Conservation (phyloP, 2,797 vertebrate genomes). For the Coluber constrictor region DNA sequence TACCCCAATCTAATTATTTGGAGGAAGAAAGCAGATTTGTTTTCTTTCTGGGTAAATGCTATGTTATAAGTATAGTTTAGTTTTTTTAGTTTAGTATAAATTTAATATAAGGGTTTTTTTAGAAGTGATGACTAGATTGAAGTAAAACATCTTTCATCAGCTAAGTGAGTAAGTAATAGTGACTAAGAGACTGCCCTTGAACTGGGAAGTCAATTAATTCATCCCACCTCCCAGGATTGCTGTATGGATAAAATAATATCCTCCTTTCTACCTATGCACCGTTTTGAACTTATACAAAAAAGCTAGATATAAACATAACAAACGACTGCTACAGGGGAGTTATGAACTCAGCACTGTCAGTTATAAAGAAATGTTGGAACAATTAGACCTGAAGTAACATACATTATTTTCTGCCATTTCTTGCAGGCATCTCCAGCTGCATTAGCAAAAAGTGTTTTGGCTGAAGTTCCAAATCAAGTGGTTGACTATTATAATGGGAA, state of each 20-base stretch:
- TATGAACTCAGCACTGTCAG: background rate
- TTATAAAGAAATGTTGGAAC: background rate
- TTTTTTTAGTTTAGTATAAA: no score
- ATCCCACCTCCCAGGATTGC: background rate
- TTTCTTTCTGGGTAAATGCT: background rate
- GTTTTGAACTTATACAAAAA: background rate
- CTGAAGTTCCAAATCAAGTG: constrained; percentile 98
- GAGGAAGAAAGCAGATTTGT: background rate
- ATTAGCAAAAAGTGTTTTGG: constrained; percentile 95
- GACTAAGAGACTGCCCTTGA: background rate
- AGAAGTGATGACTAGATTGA: background rate
- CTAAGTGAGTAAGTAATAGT: background rate
- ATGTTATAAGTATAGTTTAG: background rate
- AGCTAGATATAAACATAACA: background rate
- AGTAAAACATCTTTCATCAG: background rate
- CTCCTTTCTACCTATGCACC: background rate
- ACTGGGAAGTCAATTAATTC: background rate
- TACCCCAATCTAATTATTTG: background rate
- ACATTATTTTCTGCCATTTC: constrained; percentile 61
- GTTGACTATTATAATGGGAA: constrained; percentile 99
- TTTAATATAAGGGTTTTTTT: background rate
- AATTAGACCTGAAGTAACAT: constrained; percentile 39
- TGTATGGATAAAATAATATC: background rate
- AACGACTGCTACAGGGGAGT: background rate
- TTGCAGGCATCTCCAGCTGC: constrained; percentile 95